phyloP scores from a whole-genome alignment of 2,888 invertebrate species.

The Aleiodes leptofemur region DNA sequence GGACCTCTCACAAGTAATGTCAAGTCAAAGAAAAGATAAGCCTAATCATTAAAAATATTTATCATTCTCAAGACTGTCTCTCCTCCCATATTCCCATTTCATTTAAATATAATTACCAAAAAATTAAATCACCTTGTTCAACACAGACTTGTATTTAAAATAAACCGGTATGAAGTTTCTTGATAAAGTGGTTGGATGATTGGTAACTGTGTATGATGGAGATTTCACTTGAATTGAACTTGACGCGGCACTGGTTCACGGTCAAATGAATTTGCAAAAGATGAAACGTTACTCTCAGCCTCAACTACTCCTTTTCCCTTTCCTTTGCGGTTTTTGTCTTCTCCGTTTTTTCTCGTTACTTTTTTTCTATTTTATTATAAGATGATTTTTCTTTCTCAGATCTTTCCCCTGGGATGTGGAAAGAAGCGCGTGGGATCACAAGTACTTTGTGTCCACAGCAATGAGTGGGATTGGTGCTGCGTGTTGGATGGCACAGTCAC shows the following conservation, averaged over 20 bases:
- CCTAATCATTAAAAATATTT: not conserved
- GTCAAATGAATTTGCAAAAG: constrained; percentile 54
- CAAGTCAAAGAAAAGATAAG: not conserved
- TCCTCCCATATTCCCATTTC: not conserved
- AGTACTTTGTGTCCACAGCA: constrained; percentile 42
- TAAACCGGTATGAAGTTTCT: constrained; percentile 22
- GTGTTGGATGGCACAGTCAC: constrained; percentile 47
- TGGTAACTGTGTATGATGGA: not conserved
- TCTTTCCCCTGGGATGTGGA: not conserved
- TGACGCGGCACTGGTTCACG: constrained; percentile 55
- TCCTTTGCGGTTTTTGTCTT: constrained; percentile 16
- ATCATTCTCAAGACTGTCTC: not conserved
- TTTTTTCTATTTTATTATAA: not conserved
- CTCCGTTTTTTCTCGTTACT: not conserved
- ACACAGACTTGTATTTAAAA: not conserved
- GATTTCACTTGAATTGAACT: constrained; percentile 39
- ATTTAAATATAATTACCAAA: not conserved
- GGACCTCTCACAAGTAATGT: constrained; percentile 1
- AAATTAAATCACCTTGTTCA: constrained; percentile 15
- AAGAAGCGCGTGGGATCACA: constrained; percentile 54
- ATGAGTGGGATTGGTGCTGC: constrained; percentile 34
- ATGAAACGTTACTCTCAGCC: constrained; percentile 43
- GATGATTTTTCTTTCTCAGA: not conserved
- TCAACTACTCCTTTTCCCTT: constrained; percentile 14
- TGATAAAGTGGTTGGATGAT: not conserved